These are phyloP conservation scores for Hypanus sabinus DNA, from an alignment of 2,113 vertebrate species.

Conservation along the genomic window DNA sequence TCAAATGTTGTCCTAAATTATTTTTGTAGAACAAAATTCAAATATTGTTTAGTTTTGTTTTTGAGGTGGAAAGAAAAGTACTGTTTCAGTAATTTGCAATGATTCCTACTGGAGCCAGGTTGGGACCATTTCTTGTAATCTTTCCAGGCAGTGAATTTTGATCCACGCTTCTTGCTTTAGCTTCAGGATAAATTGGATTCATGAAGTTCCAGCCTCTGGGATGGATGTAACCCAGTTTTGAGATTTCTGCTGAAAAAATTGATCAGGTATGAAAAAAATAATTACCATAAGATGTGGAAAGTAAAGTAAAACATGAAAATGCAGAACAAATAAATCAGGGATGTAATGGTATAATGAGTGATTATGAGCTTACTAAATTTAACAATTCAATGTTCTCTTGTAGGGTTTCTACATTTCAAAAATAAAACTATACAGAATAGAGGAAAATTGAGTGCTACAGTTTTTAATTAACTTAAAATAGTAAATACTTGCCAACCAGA, in stretches of 20 bases:
- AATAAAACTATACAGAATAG: neutral
- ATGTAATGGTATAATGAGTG: neutral
- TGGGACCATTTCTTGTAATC: conserved; percentile 48
- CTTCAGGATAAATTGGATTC: conserved; percentile 48
- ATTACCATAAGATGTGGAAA: neutral
- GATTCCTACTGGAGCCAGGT: conserved; percentile 44
- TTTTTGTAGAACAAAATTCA: conserved; percentile 21
- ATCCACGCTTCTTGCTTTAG: conserved; percentile 42
- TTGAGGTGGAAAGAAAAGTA: neutral
- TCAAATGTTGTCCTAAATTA: conserved; percentile 11
- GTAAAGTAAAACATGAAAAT: neutral
- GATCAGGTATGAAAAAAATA: conserved; percentile 13
- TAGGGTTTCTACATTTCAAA: neutral
- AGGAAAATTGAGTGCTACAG: neutral
- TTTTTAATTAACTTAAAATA: neutral
- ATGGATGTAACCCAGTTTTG: conserved; percentile 48
- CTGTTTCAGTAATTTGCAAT: conserved; percentile 41
- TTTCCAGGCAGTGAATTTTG: conserved; percentile 48
- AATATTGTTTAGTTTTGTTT: neutral
- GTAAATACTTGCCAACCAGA: neutral
- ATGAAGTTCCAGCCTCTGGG: conserved; percentile 53
- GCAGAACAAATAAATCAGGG: neutral
- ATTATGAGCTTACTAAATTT: neutral
- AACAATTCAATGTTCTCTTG: neutral
- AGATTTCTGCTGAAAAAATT: conserved; percentile 58